Evolutionary conservation across 2,888 invertebrate species (phyloP).

Genomic region (Rotaria socialis): DNA sequence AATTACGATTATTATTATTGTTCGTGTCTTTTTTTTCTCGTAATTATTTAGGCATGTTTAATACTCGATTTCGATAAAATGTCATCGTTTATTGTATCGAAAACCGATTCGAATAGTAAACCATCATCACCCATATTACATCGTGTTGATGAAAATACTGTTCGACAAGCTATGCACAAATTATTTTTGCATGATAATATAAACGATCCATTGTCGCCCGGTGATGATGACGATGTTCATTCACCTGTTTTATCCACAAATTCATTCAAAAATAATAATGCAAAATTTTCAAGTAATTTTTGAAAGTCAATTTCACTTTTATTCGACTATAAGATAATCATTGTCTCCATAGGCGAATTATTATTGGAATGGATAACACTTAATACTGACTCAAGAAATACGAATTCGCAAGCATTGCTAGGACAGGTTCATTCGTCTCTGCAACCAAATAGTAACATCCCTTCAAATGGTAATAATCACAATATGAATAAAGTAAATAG

Average conservation of each 20-base stretch:
- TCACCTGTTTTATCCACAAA: not conserved
- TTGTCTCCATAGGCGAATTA: not conserved
- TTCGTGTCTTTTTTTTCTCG: not conserved
- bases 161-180: not conserved
- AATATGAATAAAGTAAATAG: not conserved
- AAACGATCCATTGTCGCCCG: not conserved
- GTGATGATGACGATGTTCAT: not conserved
- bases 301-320: not conserved
- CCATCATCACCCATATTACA: not conserved
- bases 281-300: not conserved
- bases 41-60: not conserved
- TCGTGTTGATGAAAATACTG: not conserved
- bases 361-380: slow-evolving; percentile 5
- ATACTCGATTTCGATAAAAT: not conserved
- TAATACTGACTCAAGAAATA: not conserved
- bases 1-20: no score
- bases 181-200: slow-evolving; percentile 4
- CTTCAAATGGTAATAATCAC: not conserved
- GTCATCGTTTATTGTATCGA: slow-evolving; percentile 8
- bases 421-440: not conserved
- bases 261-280: not conserved
- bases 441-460: not conserved
- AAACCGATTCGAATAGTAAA: not conserved
- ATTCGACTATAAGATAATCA: not conserved
- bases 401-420: not conserved